Base-by-base conservation (phyloP, 2,888 invertebrate species). In the Drosophila lacicola region DNA sequence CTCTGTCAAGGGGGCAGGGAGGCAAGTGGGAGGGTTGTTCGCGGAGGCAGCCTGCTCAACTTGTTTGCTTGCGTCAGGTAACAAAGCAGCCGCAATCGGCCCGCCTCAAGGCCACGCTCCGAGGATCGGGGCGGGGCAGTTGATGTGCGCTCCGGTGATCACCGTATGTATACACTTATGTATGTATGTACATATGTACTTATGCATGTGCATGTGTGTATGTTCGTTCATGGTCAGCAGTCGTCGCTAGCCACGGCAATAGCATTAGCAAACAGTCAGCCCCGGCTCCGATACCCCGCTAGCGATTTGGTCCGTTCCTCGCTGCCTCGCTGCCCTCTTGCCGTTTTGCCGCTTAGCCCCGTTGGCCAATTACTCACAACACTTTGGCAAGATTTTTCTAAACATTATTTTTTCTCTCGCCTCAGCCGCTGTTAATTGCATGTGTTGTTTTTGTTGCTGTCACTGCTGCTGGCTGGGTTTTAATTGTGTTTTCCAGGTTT, bases 401-500 rank as follows among this genome's bases (percentile, higher is more conserved):
- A 84, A 66, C 77, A 69, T 78, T 72, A 70, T 80, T 71, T 70
- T 77, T 70, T 68, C 56, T 78, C 53, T 61, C 65, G 56, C 73
- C 64, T 63, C 65, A 50, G 58, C 53, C 46, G 69, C 56, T 55
- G 82, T 81, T 86, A 86, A 86, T 86, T 88, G 80, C 86, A 83
- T 83, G 81, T 71, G 70, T 49, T 62, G 63, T 41, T 71, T 70
- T 36, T 70, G 67, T 50, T 74, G 61, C 17, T 68, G 70, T 57
- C 63, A 60, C n/a, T 56, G 64, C 54, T 42, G 63, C 58, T 73
- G 63, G 33, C 54, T 56, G 42, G 42, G 51, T 62, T 77, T 83
- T 87, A 86, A 83, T 83, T 87, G 84, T 87, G 70, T 86, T 77
- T 85, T 86, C 86, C 86, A 86, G 86, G 80, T 85, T 88, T 86